Percentiles rank a stretch among this genome's conserved stretches.
Conservation (phyloP, 2,888 invertebrate genomes). For the Pristionchus exspectatus region DNA sequence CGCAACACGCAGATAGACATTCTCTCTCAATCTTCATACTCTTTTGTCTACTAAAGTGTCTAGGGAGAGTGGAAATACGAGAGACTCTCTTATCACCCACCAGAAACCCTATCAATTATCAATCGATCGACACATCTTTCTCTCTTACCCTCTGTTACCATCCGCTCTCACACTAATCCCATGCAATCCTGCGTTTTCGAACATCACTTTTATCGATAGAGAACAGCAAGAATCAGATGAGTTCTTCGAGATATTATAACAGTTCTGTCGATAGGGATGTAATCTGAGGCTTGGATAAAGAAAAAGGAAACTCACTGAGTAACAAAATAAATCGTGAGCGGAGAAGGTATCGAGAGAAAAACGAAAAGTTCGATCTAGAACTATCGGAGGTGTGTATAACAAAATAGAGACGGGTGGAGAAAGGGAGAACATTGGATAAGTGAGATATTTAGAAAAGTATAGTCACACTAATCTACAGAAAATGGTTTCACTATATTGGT, state of each 20-base stretch:
- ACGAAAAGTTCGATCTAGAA: background rate
- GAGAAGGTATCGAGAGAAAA: background rate
- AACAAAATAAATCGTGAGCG: conserved; percentile 10
- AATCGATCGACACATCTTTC: background rate
- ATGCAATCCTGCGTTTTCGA: background rate
- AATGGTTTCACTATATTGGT: background rate
- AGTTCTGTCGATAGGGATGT: background rate
- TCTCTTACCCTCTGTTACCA: background rate
- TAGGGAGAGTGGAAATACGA: background rate
- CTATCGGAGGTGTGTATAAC: conserved; percentile 20
- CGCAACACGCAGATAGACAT: background rate
- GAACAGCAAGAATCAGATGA: background rate
- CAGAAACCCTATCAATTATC: conserved; percentile 32
- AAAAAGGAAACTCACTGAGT: background rate
- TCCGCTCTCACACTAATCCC: background rate
- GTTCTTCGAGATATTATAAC: background rate
- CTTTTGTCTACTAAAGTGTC: background rate
- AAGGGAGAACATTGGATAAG: background rate
- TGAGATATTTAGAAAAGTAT: background rate
- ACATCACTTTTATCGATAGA: conserved; percentile 43
- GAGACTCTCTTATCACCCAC: background rate
- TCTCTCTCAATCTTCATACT: background rate
- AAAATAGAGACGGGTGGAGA: conserved; percentile 2
- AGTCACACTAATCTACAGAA: conserved; percentile 49
- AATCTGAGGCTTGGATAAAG: background rate